A percentile compares a stretch with the other conserved stretches of the same genome.
Conservation (phyloP, 2,888 invertebrate species). For the Drosophila recens region DNA sequence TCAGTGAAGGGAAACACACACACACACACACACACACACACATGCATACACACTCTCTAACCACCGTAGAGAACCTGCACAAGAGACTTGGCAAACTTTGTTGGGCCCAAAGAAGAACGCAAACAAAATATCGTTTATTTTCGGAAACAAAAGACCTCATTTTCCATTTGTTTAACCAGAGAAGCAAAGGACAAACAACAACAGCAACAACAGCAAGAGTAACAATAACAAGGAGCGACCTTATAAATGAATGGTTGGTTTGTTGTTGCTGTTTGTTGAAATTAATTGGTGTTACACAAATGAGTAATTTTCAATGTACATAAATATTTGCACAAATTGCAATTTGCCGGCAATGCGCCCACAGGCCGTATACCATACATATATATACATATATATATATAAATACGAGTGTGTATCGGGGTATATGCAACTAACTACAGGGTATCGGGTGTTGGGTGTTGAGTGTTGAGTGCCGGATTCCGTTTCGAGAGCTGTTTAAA, state of each 20-base stretch:
- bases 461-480: background rate
- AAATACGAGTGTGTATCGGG: background rate
- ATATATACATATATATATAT: background rate
- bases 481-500: slow-evolving; percentile 76
- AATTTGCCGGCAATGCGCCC: slow-evolving; percentile 70
- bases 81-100: slow-evolving; percentile 35
- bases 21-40: slow-evolving; percentile 1
- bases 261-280: slow-evolving; percentile 73
- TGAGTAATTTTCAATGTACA: slow-evolving; percentile 82
- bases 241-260: slow-evolving; percentile 62
- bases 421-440: background rate
- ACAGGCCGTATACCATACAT: slow-evolving; percentile 15
- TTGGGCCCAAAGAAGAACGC: slow-evolving; percentile 44
- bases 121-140: slow-evolving; percentile 80
- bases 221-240: slow-evolving; percentile 47
- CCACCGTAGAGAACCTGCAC: slow-evolving; percentile 52
- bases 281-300: slow-evolving; percentile 83
- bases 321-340: slow-evolving; percentile 83
- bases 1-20: slow-evolving; percentile 20
- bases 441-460: background rate
- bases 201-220: slow-evolving; percentile 16
- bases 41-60: background rate
- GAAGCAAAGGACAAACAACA: slow-evolving; percentile 48
- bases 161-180: slow-evolving; percentile 74
- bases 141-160: slow-evolving; percentile 80